Conservation (phyloP, 1,140 invertebrate genomes). For the Samia ricini region DNA sequence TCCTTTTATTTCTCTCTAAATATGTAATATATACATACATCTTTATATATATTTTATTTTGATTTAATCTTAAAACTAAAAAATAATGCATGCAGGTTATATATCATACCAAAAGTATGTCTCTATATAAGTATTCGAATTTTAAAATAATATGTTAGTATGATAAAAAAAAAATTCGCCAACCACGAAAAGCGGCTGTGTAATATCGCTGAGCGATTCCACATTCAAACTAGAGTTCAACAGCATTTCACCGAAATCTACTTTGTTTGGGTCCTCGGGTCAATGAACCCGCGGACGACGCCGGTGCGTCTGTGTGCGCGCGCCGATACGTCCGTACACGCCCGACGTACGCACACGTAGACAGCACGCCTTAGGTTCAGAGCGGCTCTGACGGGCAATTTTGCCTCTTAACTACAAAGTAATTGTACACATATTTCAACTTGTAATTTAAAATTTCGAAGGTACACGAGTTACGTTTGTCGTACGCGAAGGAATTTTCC, state of each 20-base stretch:
- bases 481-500: constrained; percentile 13
- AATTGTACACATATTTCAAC: constrained; percentile 41
- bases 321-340: constrained; percentile 31
- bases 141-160: neutral
- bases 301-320: constrained; percentile 54
- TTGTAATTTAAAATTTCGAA: constrained; percentile 26
- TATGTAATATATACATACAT: no score
- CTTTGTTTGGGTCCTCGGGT: constrained; percentile 74
- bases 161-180: constrained; percentile 51
- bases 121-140: neutral
- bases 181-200: constrained; percentile 26
- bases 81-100: neutral
- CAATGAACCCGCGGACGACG: constrained; percentile 60
- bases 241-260: constrained; percentile 75
- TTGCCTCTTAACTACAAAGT: constrained; percentile 60
- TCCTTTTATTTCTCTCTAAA: neutral
- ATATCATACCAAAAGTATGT: neutral
- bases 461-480: constrained; percentile 2
- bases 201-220: constrained; percentile 39
- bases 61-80: neutral
- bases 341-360: constrained; percentile 52
- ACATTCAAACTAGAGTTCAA: constrained; percentile 70
- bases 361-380: constrained; percentile 29
- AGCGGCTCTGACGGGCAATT: constrained; percentile 38
- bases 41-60: no score